These are phyloP conservation scores for Manacus vitellinus DNA, from an alignment of 2,113 vertebrate genomes.

Conservation along the genomic window DNA sequence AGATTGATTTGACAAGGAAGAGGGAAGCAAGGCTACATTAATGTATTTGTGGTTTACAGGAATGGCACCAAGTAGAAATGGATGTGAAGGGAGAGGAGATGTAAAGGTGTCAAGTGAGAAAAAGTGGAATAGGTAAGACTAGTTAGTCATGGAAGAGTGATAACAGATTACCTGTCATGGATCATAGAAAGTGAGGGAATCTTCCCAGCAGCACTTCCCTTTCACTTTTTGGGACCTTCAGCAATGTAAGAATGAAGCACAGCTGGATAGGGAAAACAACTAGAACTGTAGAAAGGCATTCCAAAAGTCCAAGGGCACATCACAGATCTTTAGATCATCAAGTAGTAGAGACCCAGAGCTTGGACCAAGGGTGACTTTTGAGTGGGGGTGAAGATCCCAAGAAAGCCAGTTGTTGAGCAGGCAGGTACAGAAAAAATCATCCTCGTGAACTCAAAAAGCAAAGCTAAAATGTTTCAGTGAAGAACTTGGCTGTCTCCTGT, in stretches of 20 bases:
- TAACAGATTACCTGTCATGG: accelerated
- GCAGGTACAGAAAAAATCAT: background rate
- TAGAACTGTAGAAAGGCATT: background rate
- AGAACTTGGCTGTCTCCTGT: background rate
- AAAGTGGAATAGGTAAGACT: background rate
- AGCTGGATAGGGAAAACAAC: accelerated
- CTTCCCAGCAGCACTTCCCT: background rate
- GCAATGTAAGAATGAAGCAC: background rate
- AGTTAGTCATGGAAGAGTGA: background rate
- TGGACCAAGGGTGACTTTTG: background rate
- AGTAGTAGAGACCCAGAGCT: background rate
- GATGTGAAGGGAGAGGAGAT: background rate
- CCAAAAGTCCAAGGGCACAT: background rate
- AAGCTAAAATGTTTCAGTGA: background rate
- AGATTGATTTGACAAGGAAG: background rate
- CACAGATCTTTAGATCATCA: background rate
- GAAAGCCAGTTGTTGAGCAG: background rate
- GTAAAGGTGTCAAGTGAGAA: background rate
- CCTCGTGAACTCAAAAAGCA: background rate
- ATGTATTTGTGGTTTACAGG: background rate
- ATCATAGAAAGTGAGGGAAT: background rate
- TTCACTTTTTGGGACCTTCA: background rate
- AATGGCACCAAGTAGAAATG: background rate
- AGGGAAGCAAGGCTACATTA: background rate
- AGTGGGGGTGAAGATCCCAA: background rate